A percentile compares a stretch with the other conserved stretches of the same genome.
phyloP scores from a whole-genome alignment of 2,888 invertebrate species.

The Mactromeris polynyma region DNA sequence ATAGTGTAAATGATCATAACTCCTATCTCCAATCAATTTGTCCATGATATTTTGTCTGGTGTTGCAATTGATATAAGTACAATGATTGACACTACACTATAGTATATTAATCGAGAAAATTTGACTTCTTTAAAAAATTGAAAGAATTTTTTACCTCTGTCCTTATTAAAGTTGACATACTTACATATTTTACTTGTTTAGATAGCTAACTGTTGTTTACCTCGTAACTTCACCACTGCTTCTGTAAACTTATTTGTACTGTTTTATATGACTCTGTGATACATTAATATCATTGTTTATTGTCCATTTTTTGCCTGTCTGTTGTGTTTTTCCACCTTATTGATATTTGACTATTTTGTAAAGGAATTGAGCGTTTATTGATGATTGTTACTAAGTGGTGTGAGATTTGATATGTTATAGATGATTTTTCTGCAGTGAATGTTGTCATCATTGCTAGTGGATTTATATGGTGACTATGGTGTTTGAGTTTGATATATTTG shows the following conservation, averaged over 20 bases:
- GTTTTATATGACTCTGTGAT: slow-evolving; percentile 17
- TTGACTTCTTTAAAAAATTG: not conserved
- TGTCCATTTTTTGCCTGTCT: slow-evolving; percentile 14
- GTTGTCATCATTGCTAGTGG: not conserved
- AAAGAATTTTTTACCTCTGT: not conserved
- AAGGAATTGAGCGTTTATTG: not conserved
- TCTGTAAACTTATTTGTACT: not conserved
- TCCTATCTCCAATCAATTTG: too few relatives aligned
- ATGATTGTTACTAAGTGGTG: not conserved
- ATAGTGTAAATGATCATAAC: too few relatives aligned
- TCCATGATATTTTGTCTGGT: too few relatives aligned
- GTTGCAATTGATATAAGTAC: too few relatives aligned
- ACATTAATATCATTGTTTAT: slow-evolving; percentile 18
- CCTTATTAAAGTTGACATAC: not conserved
- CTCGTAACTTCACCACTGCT: not conserved
- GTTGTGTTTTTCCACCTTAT: slow-evolving; percentile 22
- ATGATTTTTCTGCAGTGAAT: not conserved
- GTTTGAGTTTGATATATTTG: not conserved
- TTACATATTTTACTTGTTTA: not conserved
- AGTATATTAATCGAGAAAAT: too few relatives aligned
- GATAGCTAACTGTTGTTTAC: not conserved
- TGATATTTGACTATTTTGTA: not conserved
- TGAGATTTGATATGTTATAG: not conserved
- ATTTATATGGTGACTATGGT: not conserved
- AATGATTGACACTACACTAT: too few relatives aligned